Evolutionary conservation across 2,113 vertebrate genomes (phyloP), one percentile per base, ranked within the genome.

Genomic region (Helogale parvula): DNA sequence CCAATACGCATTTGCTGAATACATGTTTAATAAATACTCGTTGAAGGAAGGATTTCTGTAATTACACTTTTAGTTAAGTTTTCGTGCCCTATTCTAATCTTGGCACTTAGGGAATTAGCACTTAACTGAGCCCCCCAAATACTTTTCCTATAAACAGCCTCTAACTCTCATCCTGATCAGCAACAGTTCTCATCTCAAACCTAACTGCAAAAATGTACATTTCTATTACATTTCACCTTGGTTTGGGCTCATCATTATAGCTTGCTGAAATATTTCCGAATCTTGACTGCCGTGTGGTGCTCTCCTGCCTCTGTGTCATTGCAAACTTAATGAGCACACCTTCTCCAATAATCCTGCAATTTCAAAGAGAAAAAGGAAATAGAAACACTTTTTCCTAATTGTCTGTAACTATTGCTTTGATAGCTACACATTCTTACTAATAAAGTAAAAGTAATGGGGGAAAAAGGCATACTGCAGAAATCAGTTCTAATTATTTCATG

Each of bases 321-420:
- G 8, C 66, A 93, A 63, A 92, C 90, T 69, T 83, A 74, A 52
- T 68, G 7, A 69, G 50, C 27, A 77, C 29, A 94, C 5, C 25
- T 88, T 76, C 77, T 54, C 50, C 88, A 94, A 35, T 35, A 76
- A 76, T 38, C 35, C 27, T 81, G 80, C 29, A 71, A 14, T 69
- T 95, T 74, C 11, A 47, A 47, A 77, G 84, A 68, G 27, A 76
- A 81, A 92, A 63, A 45, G 27, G 21, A 87, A 21, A 93, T 17
- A 71, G 2, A 76, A n/a, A n/a, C 9, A 31, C 31, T 38, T 45
- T 81, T 38, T 33, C 27, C 2, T 95, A 68, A 71, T 94, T 93
- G 96, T 95, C 80, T 88, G 47, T 66, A 71, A 84, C 47, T 90
- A 74, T 68, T 89, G 16, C 50, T 74, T 88, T 87, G 35, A 68